These are phyloP conservation scores for Aplysina aerophoba DNA, from an alignment of 37 sponge, comb jelly and placozoan species.

Conservation along the genomic window DNA sequence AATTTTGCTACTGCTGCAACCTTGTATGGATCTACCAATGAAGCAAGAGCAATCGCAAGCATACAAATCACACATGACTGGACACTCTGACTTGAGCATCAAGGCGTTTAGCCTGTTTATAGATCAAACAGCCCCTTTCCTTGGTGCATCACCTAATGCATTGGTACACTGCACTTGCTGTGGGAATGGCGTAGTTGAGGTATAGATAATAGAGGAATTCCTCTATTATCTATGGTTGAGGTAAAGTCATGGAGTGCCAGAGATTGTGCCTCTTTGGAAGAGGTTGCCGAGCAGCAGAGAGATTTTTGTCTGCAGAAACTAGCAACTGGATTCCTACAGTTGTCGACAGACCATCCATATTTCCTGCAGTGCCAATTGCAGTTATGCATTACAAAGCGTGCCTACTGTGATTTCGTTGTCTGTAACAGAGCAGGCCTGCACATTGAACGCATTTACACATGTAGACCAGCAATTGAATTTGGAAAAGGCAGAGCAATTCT, in stretches of 20 bases:
- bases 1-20: conserved; percentile 33
- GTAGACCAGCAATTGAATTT: neutral
- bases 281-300: neutral
- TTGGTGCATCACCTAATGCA: conserved; percentile 41
- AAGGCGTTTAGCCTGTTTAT: neutral
- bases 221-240: too few species aligned
- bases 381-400: conserved; percentile 10
- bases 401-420: conserved; percentile 45
- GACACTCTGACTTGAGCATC: neutral
- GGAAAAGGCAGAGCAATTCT: neutral
- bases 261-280: neutral
- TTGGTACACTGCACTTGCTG: conserved; percentile 34
- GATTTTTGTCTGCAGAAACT: conserved; percentile 24
- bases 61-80: conserved; percentile 5
- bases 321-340: neutral
- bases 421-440: conserved; percentile 23
- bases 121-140: neutral
- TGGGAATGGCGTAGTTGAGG: conserved; percentile 39
- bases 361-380: conserved; percentile 51
- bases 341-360: neutral
- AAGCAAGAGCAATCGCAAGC: neutral
- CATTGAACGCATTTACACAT: neutral
- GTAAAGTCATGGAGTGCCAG: conserved; percentile 15
- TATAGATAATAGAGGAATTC: too few species aligned
- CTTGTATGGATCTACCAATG: conserved; percentile 29